Evolutionary conservation across 2,797 vertebrate species (phyloP), one percentile per base, ranked within the genome.

Genomic region (Dermochelys coriacea): DNA sequence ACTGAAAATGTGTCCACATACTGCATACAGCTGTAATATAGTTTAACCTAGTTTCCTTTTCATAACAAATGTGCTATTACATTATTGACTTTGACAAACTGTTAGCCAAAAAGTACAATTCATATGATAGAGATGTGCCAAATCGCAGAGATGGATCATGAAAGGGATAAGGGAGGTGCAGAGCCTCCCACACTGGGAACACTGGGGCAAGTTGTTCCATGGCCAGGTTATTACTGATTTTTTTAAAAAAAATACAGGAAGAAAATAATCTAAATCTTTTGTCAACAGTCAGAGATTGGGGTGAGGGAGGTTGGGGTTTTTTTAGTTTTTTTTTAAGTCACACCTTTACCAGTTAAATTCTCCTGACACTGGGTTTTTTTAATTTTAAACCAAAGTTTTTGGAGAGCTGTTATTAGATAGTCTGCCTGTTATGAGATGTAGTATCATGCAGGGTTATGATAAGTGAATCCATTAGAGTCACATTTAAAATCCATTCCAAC

Each of bases 1-100:
- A 41, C 79, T 94, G 95, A 94, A 97, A 96, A 90, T 87, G 81
- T 81, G 82, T 86, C 91, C 1, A 0, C 90, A 87, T 94, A 88
- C 91, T 93, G 95, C 82, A 90, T 94, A 95, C 94, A 97, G 94
- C 94, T 96, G 93, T 87, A 91, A 71, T 61, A 80, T 55, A 88
- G 90, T 77, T 97, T 87, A 92, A 91, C 41, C 3, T 81, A 87
- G 93, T 84, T 96, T 97, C 95, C 95, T 94, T 95, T 93, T 87
- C 77, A 68, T 74, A 95, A 78, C 64, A 90, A 85, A 82, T 81
- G 80, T 5, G 0, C 41, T 95, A 84, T 91, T 85, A 18, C 86
- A 86, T 78, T 86, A 90, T 47, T 91, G 57, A 88, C 81, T 93
- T n/a, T 0, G 29, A 86, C 0, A 6, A 23, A 27, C 31, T 1